Conservation (phyloP, 2,113 vertebrate species). For the Psephotus haematonotus region DNA sequence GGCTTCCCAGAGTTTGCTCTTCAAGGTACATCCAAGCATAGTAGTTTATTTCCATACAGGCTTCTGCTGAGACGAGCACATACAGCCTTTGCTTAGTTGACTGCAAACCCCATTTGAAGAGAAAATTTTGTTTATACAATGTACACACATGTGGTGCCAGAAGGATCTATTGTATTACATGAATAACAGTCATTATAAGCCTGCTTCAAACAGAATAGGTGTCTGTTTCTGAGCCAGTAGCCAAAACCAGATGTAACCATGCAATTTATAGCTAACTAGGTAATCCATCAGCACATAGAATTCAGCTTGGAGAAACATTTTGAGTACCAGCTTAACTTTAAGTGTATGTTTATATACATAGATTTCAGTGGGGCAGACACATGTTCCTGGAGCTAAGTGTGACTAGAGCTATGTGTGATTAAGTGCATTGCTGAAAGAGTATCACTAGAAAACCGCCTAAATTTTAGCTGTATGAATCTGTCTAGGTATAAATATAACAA, state of each 20-base stretch:
- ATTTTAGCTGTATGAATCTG: background rate
- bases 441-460: background rate
- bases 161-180: background rate
- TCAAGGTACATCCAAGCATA: background rate
- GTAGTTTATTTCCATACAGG: background rate
- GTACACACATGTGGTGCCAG: background rate
- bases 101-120: background rate
- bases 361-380: background rate
- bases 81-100: background rate
- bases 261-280: background rate
- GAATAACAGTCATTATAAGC: background rate
- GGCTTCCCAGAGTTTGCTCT: background rate
- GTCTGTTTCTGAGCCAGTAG: background rate
- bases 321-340: background rate
- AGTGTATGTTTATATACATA: background rate
- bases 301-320: constrained; percentile 12
- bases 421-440: background rate
- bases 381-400: background rate
- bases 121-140: background rate
- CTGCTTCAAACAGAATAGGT: background rate
- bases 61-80: background rate
- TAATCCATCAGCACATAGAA: background rate
- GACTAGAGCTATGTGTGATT: background rate
- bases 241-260: background rate
- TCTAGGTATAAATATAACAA: background rate